Evolutionary conservation across 2,888 invertebrate genomes (phyloP).

Genomic region (Melanostoma mellinum): DNA sequence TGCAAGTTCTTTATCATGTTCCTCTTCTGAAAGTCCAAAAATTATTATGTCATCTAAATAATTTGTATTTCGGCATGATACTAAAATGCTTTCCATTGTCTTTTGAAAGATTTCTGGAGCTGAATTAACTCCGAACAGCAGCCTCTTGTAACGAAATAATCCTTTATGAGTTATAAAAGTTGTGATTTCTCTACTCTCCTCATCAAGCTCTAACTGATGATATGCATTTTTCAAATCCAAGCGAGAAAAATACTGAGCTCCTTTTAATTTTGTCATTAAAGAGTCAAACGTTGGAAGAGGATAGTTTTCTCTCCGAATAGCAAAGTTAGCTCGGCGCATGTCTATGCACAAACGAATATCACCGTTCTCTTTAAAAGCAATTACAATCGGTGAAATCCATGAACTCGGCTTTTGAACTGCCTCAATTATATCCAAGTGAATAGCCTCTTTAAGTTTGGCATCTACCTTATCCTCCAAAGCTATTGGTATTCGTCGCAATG

Average conservation of each 20-base stretch:
- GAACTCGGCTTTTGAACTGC: conserved; percentile 75
- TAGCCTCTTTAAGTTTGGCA: conserved; percentile 68
- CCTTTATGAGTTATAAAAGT: conserved; percentile 65
- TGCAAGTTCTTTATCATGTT: neutral
- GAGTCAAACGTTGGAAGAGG: conserved; percentile 69
- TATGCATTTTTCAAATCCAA: neutral
- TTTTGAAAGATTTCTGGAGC: neutral
- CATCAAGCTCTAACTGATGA: neutral
- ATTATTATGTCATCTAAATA: neutral
- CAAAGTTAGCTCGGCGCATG: conserved; percentile 11
- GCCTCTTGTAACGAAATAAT: neutral
- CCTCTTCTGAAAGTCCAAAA: neutral
- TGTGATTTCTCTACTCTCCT: conserved; percentile 62
- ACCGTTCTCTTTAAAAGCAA: conserved; percentile 31
- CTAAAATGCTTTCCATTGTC: neutral
- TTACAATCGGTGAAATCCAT: conserved; percentile 77
- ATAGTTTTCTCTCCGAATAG: conserved; percentile 12
- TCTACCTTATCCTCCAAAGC: conserved; percentile 18
- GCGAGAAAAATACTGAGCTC: conserved; percentile 74
- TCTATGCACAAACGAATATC: conserved; percentile 22
- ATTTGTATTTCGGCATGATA: neutral
- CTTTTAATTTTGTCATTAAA: conserved; percentile 65
- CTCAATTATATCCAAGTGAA: conserved; percentile 77
- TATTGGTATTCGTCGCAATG: conserved; percentile 75
- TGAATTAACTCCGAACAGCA: conserved; percentile 1